phyloP scores from a whole-genome alignment of 2,888 invertebrate species.

The Eubasilissa splendida region DNA sequence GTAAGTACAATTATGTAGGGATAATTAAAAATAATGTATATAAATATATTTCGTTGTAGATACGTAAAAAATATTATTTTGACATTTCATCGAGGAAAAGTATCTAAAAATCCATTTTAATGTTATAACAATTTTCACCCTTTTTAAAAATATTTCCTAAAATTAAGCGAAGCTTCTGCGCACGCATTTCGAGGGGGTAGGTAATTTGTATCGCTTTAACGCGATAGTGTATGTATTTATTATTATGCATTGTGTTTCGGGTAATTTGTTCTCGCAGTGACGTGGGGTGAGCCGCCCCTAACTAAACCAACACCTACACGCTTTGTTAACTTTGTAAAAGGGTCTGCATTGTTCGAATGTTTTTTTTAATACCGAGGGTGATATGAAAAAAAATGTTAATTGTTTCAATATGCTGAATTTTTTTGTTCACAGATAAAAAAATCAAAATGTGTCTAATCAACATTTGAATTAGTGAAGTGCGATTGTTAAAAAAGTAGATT shows the following conservation, averaged over 20 bases:
- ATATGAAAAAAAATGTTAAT: constrained; percentile 10
- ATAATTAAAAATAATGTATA: no score
- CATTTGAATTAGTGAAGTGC: no score
- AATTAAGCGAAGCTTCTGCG: not conserved
- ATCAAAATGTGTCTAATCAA: no score
- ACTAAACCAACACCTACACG: constrained; percentile 57
- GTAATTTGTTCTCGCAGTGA: constrained; percentile 52
- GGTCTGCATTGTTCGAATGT: constrained; percentile 35
- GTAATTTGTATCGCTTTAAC: constrained; percentile 58
- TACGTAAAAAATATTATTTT: no score
- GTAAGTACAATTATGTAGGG: not conserved
- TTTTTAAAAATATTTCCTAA: constrained; percentile 15
- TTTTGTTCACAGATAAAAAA: no score
- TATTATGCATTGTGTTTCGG: constrained; percentile 58
- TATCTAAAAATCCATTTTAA: not conserved
- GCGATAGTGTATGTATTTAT: constrained; percentile 58
- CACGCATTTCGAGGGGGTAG: constrained; percentile 23
- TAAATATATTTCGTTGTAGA: no score
- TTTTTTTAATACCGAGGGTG: constrained; percentile 8
- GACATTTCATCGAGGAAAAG: no score
- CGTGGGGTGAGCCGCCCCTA: constrained; percentile 42
- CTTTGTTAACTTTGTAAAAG: constrained; percentile 54
- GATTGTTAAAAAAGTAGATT: no score
- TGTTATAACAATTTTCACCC: not conserved
- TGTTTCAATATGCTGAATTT: no score